Evolutionary conservation across 2,797 vertebrate species (phyloP).

Genomic region (Gallinago stenura): DNA sequence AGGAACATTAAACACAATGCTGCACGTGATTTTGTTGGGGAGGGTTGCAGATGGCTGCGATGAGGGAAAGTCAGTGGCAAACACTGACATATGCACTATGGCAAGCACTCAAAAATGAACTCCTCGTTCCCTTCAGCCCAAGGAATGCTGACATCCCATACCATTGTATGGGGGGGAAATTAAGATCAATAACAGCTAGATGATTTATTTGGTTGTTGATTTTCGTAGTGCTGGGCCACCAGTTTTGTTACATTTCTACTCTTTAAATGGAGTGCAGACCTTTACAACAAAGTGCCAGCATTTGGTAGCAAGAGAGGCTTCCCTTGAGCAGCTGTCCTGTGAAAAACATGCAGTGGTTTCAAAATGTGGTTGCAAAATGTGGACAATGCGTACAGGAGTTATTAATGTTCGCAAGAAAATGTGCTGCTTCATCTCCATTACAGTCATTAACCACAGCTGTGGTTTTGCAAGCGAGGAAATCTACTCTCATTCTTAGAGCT

Average conservation of each 20-base stretch:
- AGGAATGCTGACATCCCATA: slow-evolving; percentile 44
- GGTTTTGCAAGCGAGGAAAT: slow-evolving; percentile 13
- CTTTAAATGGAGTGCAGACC: slow-evolving; percentile 38
- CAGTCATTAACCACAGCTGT: slow-evolving; percentile 42
- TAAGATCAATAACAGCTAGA: slow-evolving; percentile 45
- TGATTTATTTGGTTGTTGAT: slow-evolving; percentile 36
- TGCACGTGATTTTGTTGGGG: slow-evolving; percentile 71
- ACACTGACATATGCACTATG: slow-evolving; percentile 52
- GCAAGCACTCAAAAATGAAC: slow-evolving; percentile 63
- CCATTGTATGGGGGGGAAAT: neutral
- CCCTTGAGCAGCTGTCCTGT: slow-evolving; percentile 47
- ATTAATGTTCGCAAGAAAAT: slow-evolving; percentile 45
- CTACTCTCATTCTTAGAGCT: slow-evolving; percentile 10
- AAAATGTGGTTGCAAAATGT: slow-evolving; percentile 68
- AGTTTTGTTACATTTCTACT: slow-evolving; percentile 27
- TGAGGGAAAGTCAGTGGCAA: slow-evolving; percentile 59
- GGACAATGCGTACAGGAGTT: slow-evolving; percentile 50
- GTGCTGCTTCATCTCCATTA: slow-evolving; percentile 49
- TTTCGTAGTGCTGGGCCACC: neutral
- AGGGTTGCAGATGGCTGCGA: slow-evolving; percentile 59
- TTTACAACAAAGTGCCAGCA: slow-evolving; percentile 39
- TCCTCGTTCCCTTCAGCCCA: slow-evolving; percentile 28
- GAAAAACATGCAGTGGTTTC: slow-evolving; percentile 43
- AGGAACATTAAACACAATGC: slow-evolving; percentile 78
- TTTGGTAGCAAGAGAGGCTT: slow-evolving; percentile 57